Evolutionary conservation across 2,797 vertebrate species (phyloP).

Genomic region (Graptemys geographica): DNA sequence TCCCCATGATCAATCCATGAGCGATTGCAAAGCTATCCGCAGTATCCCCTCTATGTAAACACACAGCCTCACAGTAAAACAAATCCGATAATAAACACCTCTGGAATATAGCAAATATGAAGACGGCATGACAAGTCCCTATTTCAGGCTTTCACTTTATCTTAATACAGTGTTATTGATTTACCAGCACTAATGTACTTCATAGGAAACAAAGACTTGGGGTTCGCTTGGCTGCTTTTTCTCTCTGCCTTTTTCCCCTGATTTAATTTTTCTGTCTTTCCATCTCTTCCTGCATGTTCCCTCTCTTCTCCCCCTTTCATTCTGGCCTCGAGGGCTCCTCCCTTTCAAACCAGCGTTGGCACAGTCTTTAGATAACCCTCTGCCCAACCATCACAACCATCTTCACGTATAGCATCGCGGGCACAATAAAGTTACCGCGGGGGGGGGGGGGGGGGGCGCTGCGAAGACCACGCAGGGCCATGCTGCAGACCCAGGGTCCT

Average conservation of each 20-base stretch:
- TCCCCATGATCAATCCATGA: constrained; percentile 24
- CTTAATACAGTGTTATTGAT: constrained; percentile 23
- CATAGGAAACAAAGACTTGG: neutral
- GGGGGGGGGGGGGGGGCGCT: no score
- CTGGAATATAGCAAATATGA: constrained; percentile 20
- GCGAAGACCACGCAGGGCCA: no score
- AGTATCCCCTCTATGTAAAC: constrained; percentile 1
- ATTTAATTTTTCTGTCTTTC: neutral
- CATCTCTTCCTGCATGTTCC: neutral
- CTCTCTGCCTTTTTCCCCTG: neutral
- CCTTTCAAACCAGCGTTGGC: neutral
- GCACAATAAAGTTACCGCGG: no score
- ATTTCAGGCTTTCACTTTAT: constrained; percentile 4
- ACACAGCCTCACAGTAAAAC: neutral
- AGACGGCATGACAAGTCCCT: neutral
- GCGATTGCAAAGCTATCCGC: constrained; percentile 7
- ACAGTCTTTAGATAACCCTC: neutral
- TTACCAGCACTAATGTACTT: constrained; percentile 8
- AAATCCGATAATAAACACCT: constrained; percentile 28
- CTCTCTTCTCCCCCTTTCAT: neutral
- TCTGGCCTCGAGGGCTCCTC: neutral
- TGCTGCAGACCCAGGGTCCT: no score
- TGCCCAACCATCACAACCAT: neutral
- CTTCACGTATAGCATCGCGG: neutral
- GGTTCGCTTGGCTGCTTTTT: neutral